phyloP scores from a whole-genome alignment of 2,888 invertebrate genomes.

The Rhingia campestris region DNA sequence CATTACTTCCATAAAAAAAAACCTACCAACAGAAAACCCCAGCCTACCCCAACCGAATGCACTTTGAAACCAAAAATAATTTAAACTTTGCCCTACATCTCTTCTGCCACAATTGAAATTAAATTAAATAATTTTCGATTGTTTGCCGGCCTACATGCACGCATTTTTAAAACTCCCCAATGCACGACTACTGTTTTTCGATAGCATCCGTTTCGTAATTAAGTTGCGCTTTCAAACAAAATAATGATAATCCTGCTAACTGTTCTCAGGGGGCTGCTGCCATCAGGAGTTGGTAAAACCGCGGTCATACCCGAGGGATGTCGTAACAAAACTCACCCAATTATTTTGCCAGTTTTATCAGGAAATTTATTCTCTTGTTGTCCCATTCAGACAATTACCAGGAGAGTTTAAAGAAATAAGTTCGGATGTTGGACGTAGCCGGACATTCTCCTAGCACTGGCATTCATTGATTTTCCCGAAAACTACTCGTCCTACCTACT shows the following conservation, averaged over 20 bases:
- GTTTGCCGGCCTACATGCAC: slow-evolving; percentile 12
- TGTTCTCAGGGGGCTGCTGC: slow-evolving; percentile 34
- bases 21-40: no score
- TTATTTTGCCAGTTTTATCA: slow-evolving; percentile 70
- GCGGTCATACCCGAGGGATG: slow-evolving; percentile 30
- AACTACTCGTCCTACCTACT: neutral
- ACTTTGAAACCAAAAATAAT: no score
- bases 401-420: slow-evolving; percentile 67
- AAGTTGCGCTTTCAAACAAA: slow-evolving; percentile 60
- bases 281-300: slow-evolving; percentile 35
- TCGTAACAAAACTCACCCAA: slow-evolving; percentile 52
- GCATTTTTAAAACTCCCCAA: neutral
- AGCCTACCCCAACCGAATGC: no score
- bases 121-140: slow-evolving; percentile 44
- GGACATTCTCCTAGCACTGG: slow-evolving; percentile 34
- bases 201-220: slow-evolving; percentile 52
- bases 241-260: slow-evolving; percentile 62
- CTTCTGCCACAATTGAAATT: slow-evolving; percentile 48
- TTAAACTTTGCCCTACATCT: slow-evolving; percentile 12
- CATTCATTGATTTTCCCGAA: slow-evolving; percentile 54
- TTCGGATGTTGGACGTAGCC: slow-evolving; percentile 53
- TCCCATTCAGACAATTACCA: slow-evolving; percentile 63
- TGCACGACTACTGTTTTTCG: slow-evolving; percentile 22
- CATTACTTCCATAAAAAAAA: no score
- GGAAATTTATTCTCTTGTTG: slow-evolving; percentile 69